phyloP scores from a whole-genome alignment of 2,113 vertebrate species.

The Clarias batrachus region DNA sequence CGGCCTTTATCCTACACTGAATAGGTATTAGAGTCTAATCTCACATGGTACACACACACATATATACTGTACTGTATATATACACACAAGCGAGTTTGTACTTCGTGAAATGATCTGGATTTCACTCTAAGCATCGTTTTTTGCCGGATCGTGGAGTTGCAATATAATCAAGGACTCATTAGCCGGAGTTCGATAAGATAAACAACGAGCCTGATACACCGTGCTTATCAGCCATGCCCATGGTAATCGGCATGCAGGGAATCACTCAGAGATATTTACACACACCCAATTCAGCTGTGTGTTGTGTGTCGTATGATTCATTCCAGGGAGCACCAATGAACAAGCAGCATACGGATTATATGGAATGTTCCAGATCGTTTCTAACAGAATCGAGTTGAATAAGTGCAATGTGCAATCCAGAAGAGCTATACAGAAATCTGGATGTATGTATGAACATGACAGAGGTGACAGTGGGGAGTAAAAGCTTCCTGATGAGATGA shows the following conservation, averaged over 20 bases:
- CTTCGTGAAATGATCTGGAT: neutral
- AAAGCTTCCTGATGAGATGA: too few relatives aligned
- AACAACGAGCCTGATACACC: neutral
- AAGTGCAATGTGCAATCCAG: neutral
- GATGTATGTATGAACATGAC: neutral
- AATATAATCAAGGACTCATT: conserved; percentile 24
- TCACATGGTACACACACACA: neutral
- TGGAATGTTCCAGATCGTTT: conserved; percentile 2
- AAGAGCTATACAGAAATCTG: neutral
- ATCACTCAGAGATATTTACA: conserved; percentile 26
- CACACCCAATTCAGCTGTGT: neutral
- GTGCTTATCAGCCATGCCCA: conserved; percentile 13
- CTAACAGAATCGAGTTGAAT: neutral
- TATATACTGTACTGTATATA: neutral
- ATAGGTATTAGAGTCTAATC: neutral
- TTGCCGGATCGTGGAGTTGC: neutral
- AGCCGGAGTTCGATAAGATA: conserved; percentile 34
- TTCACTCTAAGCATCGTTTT: neutral
- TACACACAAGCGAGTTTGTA: neutral
- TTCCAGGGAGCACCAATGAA: neutral
- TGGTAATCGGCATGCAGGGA: neutral
- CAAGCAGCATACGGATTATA: neutral
- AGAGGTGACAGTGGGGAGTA: neutral
- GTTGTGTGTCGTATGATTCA: conserved; percentile 15
- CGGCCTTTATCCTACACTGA: neutral